A percentile compares a stretch with the other conserved stretches of the same genome.
Evolutionary conservation across 2,888 invertebrate genomes (phyloP).

Genomic region (Andrena haemorrhoa): DNA sequence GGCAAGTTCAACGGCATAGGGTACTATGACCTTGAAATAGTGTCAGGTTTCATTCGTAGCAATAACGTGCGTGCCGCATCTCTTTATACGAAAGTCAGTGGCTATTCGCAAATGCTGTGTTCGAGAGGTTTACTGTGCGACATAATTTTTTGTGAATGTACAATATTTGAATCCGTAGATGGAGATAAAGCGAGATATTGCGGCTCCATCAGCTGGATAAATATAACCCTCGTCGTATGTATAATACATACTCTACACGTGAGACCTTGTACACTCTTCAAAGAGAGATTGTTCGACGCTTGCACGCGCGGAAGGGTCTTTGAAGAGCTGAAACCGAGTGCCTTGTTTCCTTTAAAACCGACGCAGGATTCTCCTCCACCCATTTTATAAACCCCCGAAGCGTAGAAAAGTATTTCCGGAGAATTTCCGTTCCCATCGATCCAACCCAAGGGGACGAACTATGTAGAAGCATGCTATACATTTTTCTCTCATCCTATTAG

Average conservation of each 20-base stretch:
- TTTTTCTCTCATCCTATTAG: no score
- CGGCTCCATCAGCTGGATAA: slow-evolving; percentile 41
- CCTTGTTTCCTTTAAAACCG: slow-evolving; percentile 3
- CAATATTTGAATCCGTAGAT: not conserved
- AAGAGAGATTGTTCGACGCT: slow-evolving; percentile 31
- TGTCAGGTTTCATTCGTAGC: no score
- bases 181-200: slow-evolving; percentile 29
- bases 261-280: slow-evolving; percentile 17
- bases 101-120: not conserved
- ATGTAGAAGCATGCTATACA: not conserved
- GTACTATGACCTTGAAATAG: no score
- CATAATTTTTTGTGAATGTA: not conserved
- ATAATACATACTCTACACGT: not conserved
- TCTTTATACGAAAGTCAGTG: not conserved
- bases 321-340: slow-evolving; percentile 12
- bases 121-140: not conserved
- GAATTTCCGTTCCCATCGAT: not conserved
- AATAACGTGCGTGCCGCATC: not conserved
- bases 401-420: not conserved
- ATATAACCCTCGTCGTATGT: slow-evolving; percentile 44
- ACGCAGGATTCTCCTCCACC: not conserved
- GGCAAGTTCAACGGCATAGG: no score
- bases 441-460: not conserved
- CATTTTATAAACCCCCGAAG: not conserved
- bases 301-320: slow-evolving; percentile 7